Percentiles rank a stretch among this genome's conserved stretches.
Evolutionary conservation across 2,797 vertebrate species (phyloP).

Genomic region (Poeciliopsis gracilis): DNA sequence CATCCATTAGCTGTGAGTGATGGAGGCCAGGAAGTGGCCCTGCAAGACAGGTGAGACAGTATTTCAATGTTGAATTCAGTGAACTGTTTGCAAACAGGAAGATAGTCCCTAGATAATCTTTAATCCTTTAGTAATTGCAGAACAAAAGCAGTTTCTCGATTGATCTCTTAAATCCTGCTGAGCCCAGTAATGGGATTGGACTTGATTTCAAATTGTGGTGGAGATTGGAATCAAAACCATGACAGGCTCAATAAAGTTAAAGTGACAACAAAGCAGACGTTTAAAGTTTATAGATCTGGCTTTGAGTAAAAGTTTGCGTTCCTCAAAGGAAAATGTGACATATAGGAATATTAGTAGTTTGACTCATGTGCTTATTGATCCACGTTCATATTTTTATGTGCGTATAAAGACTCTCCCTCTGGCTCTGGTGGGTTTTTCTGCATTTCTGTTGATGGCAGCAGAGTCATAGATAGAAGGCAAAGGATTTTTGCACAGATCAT

Average conservation of each 20-base stretch:
- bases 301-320: constrained; percentile 4
- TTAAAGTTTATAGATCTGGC: not conserved
- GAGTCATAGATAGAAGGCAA: too few species aligned
- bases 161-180: constrained; percentile 16
- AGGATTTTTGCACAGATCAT: too few species aligned
- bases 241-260: not conserved
- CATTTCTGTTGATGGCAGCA: too few species aligned
- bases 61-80: constrained; percentile 24
- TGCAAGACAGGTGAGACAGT: constrained; percentile 43
- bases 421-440: too few species aligned
- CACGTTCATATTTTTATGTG: not conserved
- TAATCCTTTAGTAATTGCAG: constrained; percentile 13
- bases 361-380: not conserved
- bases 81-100: constrained; percentile 1
- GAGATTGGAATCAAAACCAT: not conserved
- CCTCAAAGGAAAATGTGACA: constrained; percentile 2
- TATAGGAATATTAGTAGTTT: not conserved
- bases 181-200: not conserved
- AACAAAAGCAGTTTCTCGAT: constrained; percentile 7
- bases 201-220: constrained; percentile 9
- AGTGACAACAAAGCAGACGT: not conserved
- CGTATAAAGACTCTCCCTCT: not conserved
- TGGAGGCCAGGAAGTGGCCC: constrained; percentile 73
- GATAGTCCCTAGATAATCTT: not conserved
- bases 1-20: constrained; percentile 90